phyloP scores from a whole-genome alignment of 92 coral and sea anemone species.

The Phymanthus crucifer region DNA sequence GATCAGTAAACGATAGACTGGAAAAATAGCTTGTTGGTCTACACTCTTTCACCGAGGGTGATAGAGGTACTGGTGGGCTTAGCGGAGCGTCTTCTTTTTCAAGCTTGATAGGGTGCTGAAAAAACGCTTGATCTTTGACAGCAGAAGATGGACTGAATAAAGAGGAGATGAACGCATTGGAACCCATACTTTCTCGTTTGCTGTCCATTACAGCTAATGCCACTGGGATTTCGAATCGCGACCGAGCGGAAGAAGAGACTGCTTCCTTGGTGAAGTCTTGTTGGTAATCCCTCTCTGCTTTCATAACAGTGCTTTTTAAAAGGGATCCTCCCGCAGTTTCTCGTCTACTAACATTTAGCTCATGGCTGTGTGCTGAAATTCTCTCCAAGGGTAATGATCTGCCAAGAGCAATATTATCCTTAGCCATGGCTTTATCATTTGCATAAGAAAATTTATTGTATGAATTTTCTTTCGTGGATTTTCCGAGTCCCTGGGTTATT shows the following conservation, averaged over 20 bases:
- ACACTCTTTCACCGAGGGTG: conserved; percentile 56
- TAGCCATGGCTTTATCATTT: neutral
- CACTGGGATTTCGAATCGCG: conserved; percentile 51
- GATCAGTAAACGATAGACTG: conserved; percentile 39
- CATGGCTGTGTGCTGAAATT: neutral
- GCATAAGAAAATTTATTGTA: neutral
- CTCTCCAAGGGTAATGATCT: neutral
- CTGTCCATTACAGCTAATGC: conserved; percentile 54
- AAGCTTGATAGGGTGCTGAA: conserved; percentile 42
- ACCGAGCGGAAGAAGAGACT: conserved; percentile 20
- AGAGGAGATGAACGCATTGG: conserved; percentile 17
- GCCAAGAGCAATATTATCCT: neutral
- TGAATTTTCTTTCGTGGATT: neutral
- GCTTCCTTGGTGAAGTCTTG: conserved; percentile 24
- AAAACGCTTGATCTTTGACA: conserved; percentile 25
- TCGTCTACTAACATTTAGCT: neutral
- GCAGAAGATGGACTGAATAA: conserved; percentile 24
- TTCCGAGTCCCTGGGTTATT: neutral
- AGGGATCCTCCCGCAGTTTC: conserved; percentile 13
- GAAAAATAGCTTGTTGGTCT: conserved; percentile 53
- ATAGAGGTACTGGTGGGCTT: conserved; percentile 38
- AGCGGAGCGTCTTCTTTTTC: conserved; percentile 29
- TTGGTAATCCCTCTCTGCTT: conserved; percentile 49
- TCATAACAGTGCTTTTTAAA: neutral
- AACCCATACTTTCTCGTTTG: neutral